phyloP scores from a whole-genome alignment of 2,888 invertebrate species.

The Agrilus mali region DNA sequence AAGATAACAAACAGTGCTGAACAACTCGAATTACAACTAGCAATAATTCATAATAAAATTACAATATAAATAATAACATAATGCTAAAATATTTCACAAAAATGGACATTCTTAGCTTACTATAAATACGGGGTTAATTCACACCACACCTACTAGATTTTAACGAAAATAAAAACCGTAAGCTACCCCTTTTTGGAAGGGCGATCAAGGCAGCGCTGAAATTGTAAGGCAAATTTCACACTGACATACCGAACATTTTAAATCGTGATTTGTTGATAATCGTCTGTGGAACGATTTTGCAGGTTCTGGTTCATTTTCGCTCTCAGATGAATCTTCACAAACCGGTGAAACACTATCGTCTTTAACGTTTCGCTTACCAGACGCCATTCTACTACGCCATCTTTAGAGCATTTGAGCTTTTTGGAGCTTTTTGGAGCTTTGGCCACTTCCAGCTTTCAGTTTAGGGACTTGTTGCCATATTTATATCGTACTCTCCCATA shows the following conservation, averaged over 20 bases:
- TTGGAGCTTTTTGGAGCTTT: too few relatives aligned
- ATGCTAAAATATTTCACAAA: neutral
- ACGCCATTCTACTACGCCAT: conserved; percentile 23
- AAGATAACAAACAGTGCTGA: too few relatives aligned
- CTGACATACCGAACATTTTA: conserved; percentile 62
- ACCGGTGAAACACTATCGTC: conserved; percentile 27
- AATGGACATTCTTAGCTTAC: neutral
- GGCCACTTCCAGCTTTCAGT: too few relatives aligned
- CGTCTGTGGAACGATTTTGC: conserved; percentile 63
- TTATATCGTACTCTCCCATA: too few relatives aligned
- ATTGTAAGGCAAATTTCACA: conserved; percentile 15
- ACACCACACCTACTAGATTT: conserved; percentile 17
- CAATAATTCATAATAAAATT: conserved; percentile 2
- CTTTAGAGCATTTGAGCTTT: too few relatives aligned
- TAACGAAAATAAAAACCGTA: conserved; percentile 18
- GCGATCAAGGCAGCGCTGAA: conserved; percentile 11
- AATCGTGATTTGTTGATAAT: conserved; percentile 71
- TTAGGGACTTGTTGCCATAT: too few relatives aligned
- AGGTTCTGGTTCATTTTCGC: conserved; percentile 73
- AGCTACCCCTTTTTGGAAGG: conserved; percentile 19
- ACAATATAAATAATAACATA: conserved; percentile 1
- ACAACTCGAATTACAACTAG: too few relatives aligned
- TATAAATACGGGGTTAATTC: neutral
- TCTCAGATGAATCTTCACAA: conserved; percentile 57
- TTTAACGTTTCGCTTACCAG: conserved; percentile 27